Percentiles rank a stretch among this genome's conserved stretches.
These are phyloP conservation scores for Doris montereyensis DNA, from an alignment of 2,888 invertebrate species.

Conservation along the genomic window DNA sequence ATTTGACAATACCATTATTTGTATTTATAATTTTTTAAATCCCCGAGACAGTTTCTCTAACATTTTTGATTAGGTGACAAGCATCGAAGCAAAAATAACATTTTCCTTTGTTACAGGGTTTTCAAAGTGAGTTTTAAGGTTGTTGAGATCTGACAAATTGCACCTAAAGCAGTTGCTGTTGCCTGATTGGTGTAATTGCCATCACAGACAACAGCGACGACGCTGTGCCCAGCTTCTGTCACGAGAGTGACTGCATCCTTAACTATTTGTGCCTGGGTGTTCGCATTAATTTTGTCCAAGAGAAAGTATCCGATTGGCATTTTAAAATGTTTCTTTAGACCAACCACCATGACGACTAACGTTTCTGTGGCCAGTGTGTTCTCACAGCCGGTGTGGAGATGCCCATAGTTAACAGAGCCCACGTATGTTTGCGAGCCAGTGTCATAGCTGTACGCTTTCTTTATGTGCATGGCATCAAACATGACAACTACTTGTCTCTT, in stretches of 20 bases:
- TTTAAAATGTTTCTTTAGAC: constrained; percentile 12
- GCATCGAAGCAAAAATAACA: too few relatives aligned
- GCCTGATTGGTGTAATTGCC: constrained; percentile 13
- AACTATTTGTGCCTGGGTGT: constrained; percentile 18
- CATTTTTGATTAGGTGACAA: constrained; percentile 27
- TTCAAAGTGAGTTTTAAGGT: too few relatives aligned
- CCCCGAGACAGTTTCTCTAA: constrained; percentile 8
- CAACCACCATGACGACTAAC: constrained; percentile 11
- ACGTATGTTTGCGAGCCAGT: background rate
- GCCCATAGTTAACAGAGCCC: too few relatives aligned
- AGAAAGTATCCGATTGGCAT: constrained; percentile 5
- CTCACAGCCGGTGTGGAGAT: background rate
- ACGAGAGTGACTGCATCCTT: background rate
- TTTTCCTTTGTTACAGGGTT: too few relatives aligned
- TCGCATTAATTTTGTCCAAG: background rate
- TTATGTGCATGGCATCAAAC: constrained; percentile 9
- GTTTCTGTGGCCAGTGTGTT: constrained; percentile 3
- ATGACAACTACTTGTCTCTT: constrained; percentile 7
- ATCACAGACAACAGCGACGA: constrained; percentile 23
- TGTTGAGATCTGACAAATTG: too few relatives aligned
- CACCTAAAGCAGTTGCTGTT: constrained; percentile 15
- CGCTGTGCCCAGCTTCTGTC: background rate
- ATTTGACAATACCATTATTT: background rate
- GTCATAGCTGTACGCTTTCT: constrained; percentile 17
- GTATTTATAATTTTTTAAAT: background rate